Conservation (phyloP, 1,140 invertebrate genomes). For the Drosophila yakuba region DNA sequence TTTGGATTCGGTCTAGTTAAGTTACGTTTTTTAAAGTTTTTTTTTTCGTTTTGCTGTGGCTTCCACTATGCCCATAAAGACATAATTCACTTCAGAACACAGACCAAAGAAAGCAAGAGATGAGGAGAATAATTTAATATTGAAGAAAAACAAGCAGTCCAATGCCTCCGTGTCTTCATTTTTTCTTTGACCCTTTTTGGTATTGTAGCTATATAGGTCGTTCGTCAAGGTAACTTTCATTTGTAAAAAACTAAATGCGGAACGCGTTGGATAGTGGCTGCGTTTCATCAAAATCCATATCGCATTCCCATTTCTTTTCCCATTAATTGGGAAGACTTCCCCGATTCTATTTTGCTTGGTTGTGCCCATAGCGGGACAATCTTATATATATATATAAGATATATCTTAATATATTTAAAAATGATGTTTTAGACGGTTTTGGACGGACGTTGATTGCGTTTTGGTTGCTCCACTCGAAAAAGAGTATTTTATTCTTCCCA, state of each 20-base stretch:
- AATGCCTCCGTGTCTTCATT: slow-evolving; percentile 38
- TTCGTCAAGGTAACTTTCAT: slow-evolving; percentile 84
- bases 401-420: no score
- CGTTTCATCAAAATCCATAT: slow-evolving; percentile 79
- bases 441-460: no score
- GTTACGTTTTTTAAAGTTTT: slow-evolving; percentile 2
- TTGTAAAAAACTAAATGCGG: slow-evolving; percentile 68
- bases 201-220: slow-evolving; percentile 79
- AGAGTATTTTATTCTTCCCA: no score
- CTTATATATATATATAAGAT: no score
- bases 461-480: no score
- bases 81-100: slow-evolving; percentile 47
- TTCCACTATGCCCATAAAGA: slow-evolving; percentile 48
- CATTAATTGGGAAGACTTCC: neutral
- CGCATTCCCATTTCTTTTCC: slow-evolving; percentile 33
- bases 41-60: neutral
- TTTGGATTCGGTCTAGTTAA: slow-evolving; percentile 33
- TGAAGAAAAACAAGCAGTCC: slow-evolving; percentile 39
- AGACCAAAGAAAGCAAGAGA: slow-evolving; percentile 30
- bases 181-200: slow-evolving; percentile 80
- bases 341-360: slow-evolving; percentile 41
- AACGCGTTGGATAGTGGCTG: slow-evolving; percentile 54
- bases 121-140: slow-evolving; percentile 57
- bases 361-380: slow-evolving; percentile 62
- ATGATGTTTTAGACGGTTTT: no score